Percentiles rank a stretch among this genome's conserved stretches.
These are phyloP conservation scores for Aethes cnicana DNA, from an alignment of 2,888 invertebrate species.

Conservation along the genomic window DNA sequence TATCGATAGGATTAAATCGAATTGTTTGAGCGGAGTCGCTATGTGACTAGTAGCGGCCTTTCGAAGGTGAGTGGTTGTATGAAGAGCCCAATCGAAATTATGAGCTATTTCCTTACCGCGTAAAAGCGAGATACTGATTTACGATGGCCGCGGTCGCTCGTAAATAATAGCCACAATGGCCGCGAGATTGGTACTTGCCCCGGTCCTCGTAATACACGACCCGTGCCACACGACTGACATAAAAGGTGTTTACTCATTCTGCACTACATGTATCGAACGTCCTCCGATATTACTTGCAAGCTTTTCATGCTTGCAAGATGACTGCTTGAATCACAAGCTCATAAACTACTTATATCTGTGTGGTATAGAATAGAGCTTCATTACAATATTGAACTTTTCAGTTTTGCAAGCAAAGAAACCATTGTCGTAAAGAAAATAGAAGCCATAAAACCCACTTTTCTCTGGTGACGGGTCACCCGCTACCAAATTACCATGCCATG, in stretches of 20 bases:
- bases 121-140: conserved; percentile 57
- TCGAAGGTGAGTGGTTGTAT: conserved; percentile 51
- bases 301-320: conserved; percentile 6
- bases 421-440: no score
- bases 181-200: conserved; percentile 29
- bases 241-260: conserved; percentile 25
- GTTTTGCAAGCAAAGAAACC: no score
- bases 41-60: conserved; percentile 23
- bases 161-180: conserved; percentile 49
- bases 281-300: conserved; percentile 5
- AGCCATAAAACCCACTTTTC: no score
- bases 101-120: conserved; percentile 55
- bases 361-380: no score
- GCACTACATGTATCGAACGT: conserved; percentile 14
- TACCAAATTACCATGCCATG: no score
- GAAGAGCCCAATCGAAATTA: conserved; percentile 60
- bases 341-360: no score
- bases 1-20: conserved; percentile 12
- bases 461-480: no score
- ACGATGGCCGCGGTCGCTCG: conserved; percentile 46
- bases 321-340: background rate
- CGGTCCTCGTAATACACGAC: conserved; percentile 16
- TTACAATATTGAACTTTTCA: no score
- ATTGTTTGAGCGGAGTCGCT: conserved; percentile 7
- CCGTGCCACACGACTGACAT: conserved; percentile 11